phyloP scores from a whole-genome alignment of 2,113 vertebrate genomes.

The Meleagris gallopavo region DNA sequence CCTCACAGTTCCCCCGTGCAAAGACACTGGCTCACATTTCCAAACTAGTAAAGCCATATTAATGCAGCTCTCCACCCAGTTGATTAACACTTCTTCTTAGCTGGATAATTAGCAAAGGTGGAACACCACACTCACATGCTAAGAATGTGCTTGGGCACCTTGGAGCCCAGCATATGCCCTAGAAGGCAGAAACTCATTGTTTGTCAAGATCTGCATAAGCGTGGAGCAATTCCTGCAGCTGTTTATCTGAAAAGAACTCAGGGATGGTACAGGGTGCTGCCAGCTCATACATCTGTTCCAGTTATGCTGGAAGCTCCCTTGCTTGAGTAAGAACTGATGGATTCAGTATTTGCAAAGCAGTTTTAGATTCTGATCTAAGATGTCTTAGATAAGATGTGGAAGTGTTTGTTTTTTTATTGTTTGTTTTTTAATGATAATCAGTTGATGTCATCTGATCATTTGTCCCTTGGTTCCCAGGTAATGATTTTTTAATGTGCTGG shows the following conservation, averaged over 20 bases:
- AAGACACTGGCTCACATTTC: not conserved
- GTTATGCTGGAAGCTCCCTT: not conserved
- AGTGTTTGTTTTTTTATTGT: fast-evolving
- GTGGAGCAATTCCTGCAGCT: not conserved
- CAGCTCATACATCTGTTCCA: not conserved
- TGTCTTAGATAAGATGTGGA: not conserved
- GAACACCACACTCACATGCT: slow-evolving; percentile 20
- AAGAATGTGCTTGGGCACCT: slow-evolving; percentile 41
- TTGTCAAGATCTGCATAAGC: not conserved
- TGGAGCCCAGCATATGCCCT: not conserved
- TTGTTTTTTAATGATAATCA: not conserved
- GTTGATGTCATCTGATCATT: not conserved
- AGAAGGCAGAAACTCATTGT: slow-evolving; percentile 46
- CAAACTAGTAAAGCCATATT: not conserved
- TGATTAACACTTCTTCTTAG: slow-evolving; percentile 31
- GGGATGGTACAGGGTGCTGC: not conserved
- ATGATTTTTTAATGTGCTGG: not conserved
- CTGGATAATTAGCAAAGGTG: slow-evolving; percentile 36
- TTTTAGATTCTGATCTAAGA: not conserved
- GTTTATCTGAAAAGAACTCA: not conserved
- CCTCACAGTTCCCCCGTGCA: not conserved
- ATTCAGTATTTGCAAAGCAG: not conserved
- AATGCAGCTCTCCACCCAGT: slow-evolving; percentile 20
- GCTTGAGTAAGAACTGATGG: not conserved
- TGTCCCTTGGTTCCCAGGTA: not conserved